Evolutionary conservation across 2,797 vertebrate genomes (phyloP), one percentile per base, ranked within the genome.

Genomic region (Chanos chanos): DNA sequence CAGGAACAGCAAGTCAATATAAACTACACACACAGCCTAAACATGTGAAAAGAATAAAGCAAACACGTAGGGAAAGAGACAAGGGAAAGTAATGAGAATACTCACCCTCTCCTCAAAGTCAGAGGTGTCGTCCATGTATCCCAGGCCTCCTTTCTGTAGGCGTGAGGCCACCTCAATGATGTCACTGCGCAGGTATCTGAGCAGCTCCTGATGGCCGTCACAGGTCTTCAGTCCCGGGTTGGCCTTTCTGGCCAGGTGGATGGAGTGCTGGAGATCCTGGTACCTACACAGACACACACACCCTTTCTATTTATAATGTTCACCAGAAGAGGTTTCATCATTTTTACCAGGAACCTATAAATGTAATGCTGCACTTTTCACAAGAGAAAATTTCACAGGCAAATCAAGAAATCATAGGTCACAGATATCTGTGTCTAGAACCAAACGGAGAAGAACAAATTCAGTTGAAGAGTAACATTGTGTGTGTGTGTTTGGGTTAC

Each of bases 71-170:
- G 7, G 9, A 37, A 27, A n/a, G 43, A 40, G 8, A 13, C 16
- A 18, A 19, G 8, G 0, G n/a, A 44, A 18, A 4, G 2, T 8
- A 12, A 33, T 28, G 68, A 7, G 12, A 13, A 54, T 43, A 10
- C 87, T 87, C 72, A 94, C 92, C 86, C 75, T 86, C 34, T 89
- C 85, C 83, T 93, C 92, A 43, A 93, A 93, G 37, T 86, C 82
- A 0, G 79, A 68, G 3, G 91, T 89, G 71, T 97, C 92, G 3
- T 94, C 93, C 67, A 98, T 72, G 66, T 98, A 95, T 25, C 96
- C 95, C 60, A 99, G 85, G 7, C 97, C 97, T 45, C 97, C 96
- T 59, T 98, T 99, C 53, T 97, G 92, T 50, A 99, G 89, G 6
- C 95, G 88, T 0, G 94, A 96, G 4, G 95, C 91, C 2, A 98